A percentile compares a stretch with the other conserved stretches of the same genome.
These are phyloP conservation scores for Tetramorium simillimum DNA, from an alignment of 1,140 invertebrate genomes.

Conservation along the genomic window DNA sequence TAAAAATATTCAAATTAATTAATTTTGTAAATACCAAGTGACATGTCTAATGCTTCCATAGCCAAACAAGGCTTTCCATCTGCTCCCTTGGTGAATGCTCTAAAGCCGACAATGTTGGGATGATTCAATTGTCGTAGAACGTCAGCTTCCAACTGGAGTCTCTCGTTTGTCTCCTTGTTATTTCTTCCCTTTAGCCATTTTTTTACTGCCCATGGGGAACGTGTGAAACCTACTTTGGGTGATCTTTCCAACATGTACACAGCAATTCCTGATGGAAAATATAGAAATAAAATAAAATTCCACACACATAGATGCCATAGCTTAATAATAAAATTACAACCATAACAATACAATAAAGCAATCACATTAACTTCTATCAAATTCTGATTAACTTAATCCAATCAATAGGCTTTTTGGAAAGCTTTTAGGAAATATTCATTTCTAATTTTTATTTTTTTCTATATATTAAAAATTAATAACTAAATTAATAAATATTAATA, in stretches of 20 bases:
- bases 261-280: conserved; percentile 88
- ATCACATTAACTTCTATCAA: not conserved
- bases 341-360: not conserved
- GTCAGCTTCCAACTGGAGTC: conserved; percentile 90
- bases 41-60: conserved; percentile 89
- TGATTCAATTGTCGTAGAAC: conserved; percentile 90
- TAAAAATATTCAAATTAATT: not conserved
- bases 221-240: conserved; percentile 87
- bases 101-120: conserved; percentile 94
- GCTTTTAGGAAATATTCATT: not conserved
- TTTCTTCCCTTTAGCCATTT: conserved; percentile 85
- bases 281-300: conserved; percentile 68
- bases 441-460: not conserved
- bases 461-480: not conserved
- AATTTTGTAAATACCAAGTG: conserved; percentile 83
- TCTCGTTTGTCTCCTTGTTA: conserved; percentile 80
- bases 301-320: not conserved
- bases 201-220: conserved; percentile 94
- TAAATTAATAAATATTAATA: not conserved
- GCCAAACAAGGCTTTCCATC: conserved; percentile 89
- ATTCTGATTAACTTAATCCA: not conserved
- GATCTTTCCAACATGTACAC: conserved; percentile 92
- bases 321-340: not conserved
- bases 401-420: not conserved
- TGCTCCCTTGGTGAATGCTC: conserved; percentile 88